A percentile compares a stretch with the other conserved stretches of the same genome.
Conservation (phyloP, 1,140 invertebrate genomes). For the Macrotrachela quadricornifera region DNA sequence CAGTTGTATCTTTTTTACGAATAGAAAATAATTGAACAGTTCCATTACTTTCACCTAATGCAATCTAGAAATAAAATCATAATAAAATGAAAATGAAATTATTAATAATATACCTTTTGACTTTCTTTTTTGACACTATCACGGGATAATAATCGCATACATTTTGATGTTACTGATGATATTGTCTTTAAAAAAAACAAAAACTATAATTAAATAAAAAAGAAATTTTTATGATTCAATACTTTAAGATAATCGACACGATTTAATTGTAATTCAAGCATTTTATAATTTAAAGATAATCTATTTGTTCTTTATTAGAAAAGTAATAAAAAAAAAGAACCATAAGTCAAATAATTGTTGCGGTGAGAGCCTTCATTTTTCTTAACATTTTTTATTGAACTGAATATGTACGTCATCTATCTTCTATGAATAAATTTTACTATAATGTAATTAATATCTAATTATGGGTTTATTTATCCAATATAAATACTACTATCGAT, state of each 20-base stretch:
- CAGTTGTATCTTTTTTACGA: slow-evolving; percentile 52
- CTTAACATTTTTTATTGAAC: no score
- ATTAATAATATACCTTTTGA: slow-evolving; percentile 18
- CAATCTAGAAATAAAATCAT: slow-evolving; percentile 37
- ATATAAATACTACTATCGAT: no score
- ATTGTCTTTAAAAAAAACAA: no score
- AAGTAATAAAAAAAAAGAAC: no score
- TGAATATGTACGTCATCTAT: no score
- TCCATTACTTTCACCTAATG: slow-evolving; percentile 57
- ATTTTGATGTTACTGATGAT: neutral
- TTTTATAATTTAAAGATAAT: slow-evolving; percentile 11
- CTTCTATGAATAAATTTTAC: no score
- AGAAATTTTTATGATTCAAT: neutral
- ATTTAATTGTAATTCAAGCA: slow-evolving; percentile 26
- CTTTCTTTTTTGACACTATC: slow-evolving; percentile 15
- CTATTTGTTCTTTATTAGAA: no score
- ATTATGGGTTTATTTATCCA: no score
- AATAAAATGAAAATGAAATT: neutral
- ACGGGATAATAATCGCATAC: slow-evolving; percentile 19
- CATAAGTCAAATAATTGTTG: no score
- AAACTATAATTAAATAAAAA: no score
- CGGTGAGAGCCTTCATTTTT: no score
- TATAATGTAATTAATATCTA: no score
- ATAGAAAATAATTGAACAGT: slow-evolving; percentile 53
- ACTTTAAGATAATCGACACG: slow-evolving; percentile 27